Evolutionary conservation across 2,797 vertebrate genomes (phyloP).

Genomic region (Sphenopsis melanotis): DNA sequence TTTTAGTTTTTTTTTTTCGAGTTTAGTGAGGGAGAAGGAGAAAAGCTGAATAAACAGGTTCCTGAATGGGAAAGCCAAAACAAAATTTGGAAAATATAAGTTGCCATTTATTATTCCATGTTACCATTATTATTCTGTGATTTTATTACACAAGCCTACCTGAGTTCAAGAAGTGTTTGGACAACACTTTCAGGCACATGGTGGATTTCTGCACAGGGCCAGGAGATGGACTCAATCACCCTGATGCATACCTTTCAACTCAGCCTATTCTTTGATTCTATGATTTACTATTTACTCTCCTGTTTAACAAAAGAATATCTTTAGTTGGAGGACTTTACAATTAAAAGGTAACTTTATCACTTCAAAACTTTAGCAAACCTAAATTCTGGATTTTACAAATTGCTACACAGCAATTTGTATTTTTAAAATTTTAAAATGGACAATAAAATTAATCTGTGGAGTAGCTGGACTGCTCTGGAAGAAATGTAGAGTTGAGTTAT

Average conservation of each 20-base stretch:
- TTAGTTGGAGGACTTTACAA: background rate
- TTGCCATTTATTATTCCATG: background rate
- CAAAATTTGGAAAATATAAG: background rate
- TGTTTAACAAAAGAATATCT: background rate
- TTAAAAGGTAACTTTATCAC: background rate
- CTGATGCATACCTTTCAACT: background rate
- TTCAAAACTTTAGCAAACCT: background rate
- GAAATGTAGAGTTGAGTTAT: background rate
- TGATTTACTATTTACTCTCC: background rate
- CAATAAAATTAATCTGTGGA: background rate
- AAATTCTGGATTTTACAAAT: background rate
- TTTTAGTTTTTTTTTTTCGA: background rate
- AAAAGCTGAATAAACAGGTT: background rate
- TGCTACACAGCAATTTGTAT: background rate
- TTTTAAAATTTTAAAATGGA: background rate
- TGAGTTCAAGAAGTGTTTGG: background rate
- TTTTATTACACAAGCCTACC: background rate
- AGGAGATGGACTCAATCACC: background rate
- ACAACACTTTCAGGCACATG: background rate
- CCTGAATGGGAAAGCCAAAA: background rate
- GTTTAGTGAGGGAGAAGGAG: background rate
- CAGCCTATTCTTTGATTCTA: background rate
- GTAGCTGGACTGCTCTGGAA: background rate
- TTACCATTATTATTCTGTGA: background rate
- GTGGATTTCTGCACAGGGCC: background rate